Evolutionary conservation across 2,113 vertebrate genomes (phyloP).

Genomic region (Ctenodactylus gundi): DNA sequence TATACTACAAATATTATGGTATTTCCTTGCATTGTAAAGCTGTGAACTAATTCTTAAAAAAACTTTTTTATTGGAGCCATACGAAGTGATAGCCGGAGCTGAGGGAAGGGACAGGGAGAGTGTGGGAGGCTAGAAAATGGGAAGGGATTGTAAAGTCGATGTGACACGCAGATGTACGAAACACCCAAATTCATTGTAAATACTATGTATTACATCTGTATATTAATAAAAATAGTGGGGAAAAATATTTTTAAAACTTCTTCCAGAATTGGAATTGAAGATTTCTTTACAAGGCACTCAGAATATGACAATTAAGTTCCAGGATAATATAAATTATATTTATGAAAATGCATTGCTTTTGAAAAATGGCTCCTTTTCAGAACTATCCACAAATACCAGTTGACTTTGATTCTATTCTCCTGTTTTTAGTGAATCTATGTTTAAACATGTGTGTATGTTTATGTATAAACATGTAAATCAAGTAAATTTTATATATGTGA

Average conservation of each 20-base stretch:
- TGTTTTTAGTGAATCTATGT: background rate
- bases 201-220: too few species aligned
- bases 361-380: background rate
- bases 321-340: background rate
- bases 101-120: too few species aligned
- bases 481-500: background rate
- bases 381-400: background rate
- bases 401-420: background rate
- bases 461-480: background rate
- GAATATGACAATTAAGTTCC: background rate
- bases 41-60: background rate
- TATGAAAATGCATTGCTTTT: background rate
- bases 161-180: too few species aligned
- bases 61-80: too few species aligned
- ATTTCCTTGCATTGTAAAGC: background rate
- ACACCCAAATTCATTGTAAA: too few species aligned
- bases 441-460: background rate
- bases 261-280: background rate
- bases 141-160: too few species aligned
- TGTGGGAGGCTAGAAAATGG: too few species aligned
- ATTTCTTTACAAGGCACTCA: background rate
- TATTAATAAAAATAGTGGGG: too few species aligned
- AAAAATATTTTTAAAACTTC: background rate
- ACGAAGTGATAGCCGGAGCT: too few species aligned
- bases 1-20: background rate